phyloP scores from a whole-genome alignment of 2,888 invertebrate species.

The Caenorhabditis sulstoni region DNA sequence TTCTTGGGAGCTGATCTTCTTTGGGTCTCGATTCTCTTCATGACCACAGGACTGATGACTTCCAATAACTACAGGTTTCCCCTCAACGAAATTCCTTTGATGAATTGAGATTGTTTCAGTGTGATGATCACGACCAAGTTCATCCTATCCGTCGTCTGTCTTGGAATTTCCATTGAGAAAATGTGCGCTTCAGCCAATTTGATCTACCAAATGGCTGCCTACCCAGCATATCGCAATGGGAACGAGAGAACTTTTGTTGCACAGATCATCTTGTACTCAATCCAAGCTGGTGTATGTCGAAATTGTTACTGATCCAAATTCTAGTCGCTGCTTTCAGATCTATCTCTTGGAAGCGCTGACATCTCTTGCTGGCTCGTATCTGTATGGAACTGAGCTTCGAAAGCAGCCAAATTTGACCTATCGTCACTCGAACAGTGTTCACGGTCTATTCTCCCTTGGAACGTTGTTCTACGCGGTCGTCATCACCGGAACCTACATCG shows the following conservation, averaged over 20 bases:
- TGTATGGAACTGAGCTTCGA: conserved; percentile 71
- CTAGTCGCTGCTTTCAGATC: conserved; percentile 33
- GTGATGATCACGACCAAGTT: conserved; percentile 73
- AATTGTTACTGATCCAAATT: neutral
- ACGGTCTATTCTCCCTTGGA: conserved; percentile 76
- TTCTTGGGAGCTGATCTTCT: conserved; percentile 78
- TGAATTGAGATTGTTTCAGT: conserved; percentile 63
- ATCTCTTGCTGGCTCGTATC: conserved; percentile 65
- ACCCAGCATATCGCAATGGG: conserved; percentile 69
- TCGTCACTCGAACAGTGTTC: conserved; percentile 66
- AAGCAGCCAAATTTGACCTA: conserved; percentile 65
- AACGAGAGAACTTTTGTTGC: conserved; percentile 69
- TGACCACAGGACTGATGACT: conserved; percentile 73
- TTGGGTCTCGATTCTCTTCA: conserved; percentile 77
- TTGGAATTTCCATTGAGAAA: conserved; percentile 77
- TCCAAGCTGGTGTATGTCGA: conserved; percentile 69
- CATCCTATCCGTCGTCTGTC: conserved; percentile 71
- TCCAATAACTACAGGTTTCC: conserved; percentile 74
- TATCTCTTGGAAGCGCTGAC: conserved; percentile 70
- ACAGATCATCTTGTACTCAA: conserved; percentile 76
- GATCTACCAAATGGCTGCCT: conserved; percentile 77
- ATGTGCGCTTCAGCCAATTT: conserved; percentile 76
- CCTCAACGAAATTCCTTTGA: no score
- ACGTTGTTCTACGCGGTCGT: conserved; percentile 78
- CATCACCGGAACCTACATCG: conserved; percentile 78